These are phyloP conservation scores for Nemurella pictetii DNA, from an alignment of 2,888 invertebrate genomes.

Conservation along the genomic window DNA sequence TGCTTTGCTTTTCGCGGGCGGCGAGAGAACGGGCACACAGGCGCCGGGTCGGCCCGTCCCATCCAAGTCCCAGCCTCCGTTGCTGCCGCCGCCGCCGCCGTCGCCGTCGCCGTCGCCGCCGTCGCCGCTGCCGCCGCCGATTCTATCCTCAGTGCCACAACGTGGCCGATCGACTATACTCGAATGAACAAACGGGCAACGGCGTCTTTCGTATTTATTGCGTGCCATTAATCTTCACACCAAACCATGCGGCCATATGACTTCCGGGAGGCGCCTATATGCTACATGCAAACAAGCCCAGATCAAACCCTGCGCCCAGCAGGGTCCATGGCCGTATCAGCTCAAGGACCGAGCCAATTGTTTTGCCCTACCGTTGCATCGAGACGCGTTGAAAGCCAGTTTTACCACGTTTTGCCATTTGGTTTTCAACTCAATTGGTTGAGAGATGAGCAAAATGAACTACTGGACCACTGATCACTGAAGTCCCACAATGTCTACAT, in stretches of 20 bases:
- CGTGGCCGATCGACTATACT: not conserved
- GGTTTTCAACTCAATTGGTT: no score
- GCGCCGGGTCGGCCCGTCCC: no score
- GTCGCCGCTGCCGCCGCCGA: conserved; percentile 9
- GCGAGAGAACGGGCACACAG: not conserved
- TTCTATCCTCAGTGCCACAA: not conserved
- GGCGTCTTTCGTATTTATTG: conserved; percentile 42
- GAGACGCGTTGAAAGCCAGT: no score
- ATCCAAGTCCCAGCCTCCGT: not conserved
- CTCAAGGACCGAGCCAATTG: not conserved
- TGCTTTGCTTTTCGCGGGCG: not conserved
- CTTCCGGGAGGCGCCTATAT: not conserved
- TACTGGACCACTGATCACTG: no score
- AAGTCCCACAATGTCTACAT: no score
- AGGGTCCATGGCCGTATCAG: no score
- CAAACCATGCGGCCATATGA: not conserved
- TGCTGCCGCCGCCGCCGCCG: not conserved
- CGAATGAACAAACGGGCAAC: conserved; percentile 30
- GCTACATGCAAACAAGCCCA: conserved; percentile 34
- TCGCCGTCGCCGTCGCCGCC: not conserved
- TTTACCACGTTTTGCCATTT: no score
- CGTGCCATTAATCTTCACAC: conserved; percentile 43
- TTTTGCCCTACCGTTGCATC: no score
- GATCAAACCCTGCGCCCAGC: not conserved
- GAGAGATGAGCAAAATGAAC: no score